Percentiles rank a stretch among this genome's conserved stretches.
These are phyloP conservation scores for Carettochelys insculpta DNA, from an alignment of 2,113 vertebrate genomes.

Conservation along the genomic window DNA sequence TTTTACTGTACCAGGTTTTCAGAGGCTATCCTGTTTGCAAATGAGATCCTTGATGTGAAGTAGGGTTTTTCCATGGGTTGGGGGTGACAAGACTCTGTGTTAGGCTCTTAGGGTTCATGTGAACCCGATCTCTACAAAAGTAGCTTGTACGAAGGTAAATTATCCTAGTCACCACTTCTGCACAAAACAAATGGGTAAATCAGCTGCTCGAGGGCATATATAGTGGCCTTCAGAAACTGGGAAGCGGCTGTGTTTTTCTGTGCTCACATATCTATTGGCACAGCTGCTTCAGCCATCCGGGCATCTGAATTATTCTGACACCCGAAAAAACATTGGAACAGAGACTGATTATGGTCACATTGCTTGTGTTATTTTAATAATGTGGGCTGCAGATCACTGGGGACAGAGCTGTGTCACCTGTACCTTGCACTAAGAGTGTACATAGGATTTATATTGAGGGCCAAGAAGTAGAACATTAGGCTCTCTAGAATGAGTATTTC, in stretches of 20 bases:
- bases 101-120: neutral
- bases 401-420: conserved; percentile 18
- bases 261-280: conserved; percentile 38
- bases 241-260: conserved; percentile 60
- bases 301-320: conserved; percentile 68
- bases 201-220: conserved; percentile 43
- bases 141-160: neutral
- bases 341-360: conserved; percentile 55
- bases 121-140: neutral
- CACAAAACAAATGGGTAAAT: conserved; percentile 21
- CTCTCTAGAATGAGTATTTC: conserved; percentile 9
- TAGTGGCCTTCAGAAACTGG: neutral
- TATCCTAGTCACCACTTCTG: neutral
- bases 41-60: neutral
- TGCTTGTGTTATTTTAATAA: conserved; percentile 49
- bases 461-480: neutral
- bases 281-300: conserved; percentile 63
- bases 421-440: neutral
- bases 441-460: neutral
- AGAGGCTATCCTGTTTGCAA: neutral
- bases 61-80: neutral
- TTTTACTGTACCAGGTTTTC: neutral
- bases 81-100: neutral
- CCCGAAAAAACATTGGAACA: conserved; percentile 37
- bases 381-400: conserved; percentile 38